Evolutionary conservation across 2,113 vertebrate genomes (phyloP).

Genomic region (Hiodon alosoides): DNA sequence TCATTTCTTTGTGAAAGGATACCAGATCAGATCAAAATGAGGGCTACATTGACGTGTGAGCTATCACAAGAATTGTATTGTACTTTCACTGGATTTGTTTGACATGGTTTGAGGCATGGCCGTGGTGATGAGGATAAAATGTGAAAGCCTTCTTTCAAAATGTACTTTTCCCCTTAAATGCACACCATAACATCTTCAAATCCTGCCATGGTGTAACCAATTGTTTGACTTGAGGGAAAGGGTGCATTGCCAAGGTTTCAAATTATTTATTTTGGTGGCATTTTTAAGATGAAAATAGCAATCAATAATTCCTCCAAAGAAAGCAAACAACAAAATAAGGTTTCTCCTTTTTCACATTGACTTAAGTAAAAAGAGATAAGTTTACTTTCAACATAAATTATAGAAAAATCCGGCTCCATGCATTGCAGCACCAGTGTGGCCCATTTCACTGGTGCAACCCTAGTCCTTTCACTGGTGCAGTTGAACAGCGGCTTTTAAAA

Average conservation of each 20-base stretch:
- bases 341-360: slow-evolving; percentile 10
- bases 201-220: background rate
- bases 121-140: too few species aligned
- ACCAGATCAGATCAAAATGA: slow-evolving; percentile 5
- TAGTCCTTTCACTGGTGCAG: background rate
- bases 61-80: background rate
- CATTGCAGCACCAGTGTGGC: background rate
- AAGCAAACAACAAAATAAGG: slow-evolving; percentile 24
- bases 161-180: background rate
- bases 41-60: too few species aligned
- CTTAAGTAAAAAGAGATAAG: slow-evolving; percentile 28
- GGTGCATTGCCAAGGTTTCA: slow-evolving; percentile 23
- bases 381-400: background rate
- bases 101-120: too few species aligned
- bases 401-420: background rate
- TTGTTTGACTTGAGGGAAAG: slow-evolving; percentile 17
- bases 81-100: too few species aligned
- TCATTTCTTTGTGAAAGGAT: slow-evolving; percentile 5
- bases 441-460: background rate
- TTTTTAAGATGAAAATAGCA: slow-evolving; percentile 24
- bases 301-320: slow-evolving; percentile 32
- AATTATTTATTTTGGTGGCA: slow-evolving; percentile 31
- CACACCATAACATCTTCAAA: background rate
- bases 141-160: too few species aligned
- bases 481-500: slow-evolving; percentile 29